These are phyloP conservation scores for Monopis laevigella DNA, from an alignment of 2,888 invertebrate genomes.

Conservation along the genomic window DNA sequence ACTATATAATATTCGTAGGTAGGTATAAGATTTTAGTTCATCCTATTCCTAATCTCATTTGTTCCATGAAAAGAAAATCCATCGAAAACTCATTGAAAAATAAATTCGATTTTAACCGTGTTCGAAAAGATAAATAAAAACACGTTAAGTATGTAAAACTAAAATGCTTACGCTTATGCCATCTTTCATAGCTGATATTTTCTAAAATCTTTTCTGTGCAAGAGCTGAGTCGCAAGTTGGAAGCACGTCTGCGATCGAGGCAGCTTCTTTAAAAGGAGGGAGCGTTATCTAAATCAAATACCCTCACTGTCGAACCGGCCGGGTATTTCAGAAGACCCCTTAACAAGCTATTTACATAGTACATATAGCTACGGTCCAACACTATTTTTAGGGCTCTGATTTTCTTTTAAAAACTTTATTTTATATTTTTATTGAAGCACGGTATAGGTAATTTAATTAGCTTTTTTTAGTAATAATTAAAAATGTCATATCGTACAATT, in stretches of 20 bases:
- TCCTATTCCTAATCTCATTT: too few species aligned
- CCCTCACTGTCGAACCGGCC: constrained; percentile 12
- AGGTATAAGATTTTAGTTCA: too few species aligned
- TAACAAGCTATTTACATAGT: constrained; percentile 9
- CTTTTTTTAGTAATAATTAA: too few species aligned
- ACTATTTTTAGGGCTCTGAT: background rate
- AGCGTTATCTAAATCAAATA: constrained; percentile 25
- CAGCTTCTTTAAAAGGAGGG: constrained; percentile 14
- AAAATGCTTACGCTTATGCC: constrained; percentile 5
- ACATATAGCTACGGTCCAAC: constrained; percentile 1
- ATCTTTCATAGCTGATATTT: constrained; percentile 5
- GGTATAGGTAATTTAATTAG: too few species aligned
- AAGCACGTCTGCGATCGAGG: constrained; percentile 11
- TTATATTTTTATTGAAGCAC: too few species aligned
- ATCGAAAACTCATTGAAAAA: too few species aligned
- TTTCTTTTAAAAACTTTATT: background rate
- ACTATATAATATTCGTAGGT: too few species aligned
- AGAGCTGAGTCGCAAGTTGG: constrained; percentile 9
- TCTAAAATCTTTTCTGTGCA: constrained; percentile 8
- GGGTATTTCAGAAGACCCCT: constrained; percentile 2
- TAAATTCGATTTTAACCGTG: too few species aligned
- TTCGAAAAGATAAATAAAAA: too few species aligned
- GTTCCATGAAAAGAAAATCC: too few species aligned
- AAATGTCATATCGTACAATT: too few species aligned
- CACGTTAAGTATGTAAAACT: background rate